Base-by-base conservation (phyloP, 2,113 vertebrate genomes). In the Danionella cerebrum region DNA sequence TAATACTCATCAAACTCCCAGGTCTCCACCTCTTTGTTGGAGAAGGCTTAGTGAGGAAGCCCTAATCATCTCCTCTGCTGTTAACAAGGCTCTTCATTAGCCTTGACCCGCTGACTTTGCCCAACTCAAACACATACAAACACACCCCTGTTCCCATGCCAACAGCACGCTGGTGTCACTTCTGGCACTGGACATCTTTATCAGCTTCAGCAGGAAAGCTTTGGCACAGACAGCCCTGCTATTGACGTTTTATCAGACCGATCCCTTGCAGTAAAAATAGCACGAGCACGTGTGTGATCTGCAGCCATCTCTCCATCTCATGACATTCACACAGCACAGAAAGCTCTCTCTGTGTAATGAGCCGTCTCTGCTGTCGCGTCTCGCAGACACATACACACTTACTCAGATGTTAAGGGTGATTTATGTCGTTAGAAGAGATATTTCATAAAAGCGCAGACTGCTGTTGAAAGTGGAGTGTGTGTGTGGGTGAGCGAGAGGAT, bases 1-100 rank as follows among this genome's bases (percentile, higher is more conserved):
- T 31, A 53, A n/a, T n/a, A n/a, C 18, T 71, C 59, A 1, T 42
- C 2, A 14, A 48, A 31, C 67, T 29, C 22, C 13, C n/a, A n/a
- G n/a, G 18, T 18, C 58, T 64, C 58, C 19, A 19, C 41, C 58
- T 33, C 41, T 63, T 22, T 50, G 31, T 31, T 51, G 33, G 31
- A 24, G 38, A 22, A 58, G 76, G n/a, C 33, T 54, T 70, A 76
- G 80, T 18, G 19, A 38, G 73, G 77, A 80, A 79, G 76, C 35
- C 66, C 68, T 75, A 38, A 71, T 71, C 78, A 67, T 70, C 65
- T 58, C 69, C 82, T 73, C 78, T 81, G 83, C 80, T 62, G 4
- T 51, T 77, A 81, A 71, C 6, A 76, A 88, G 82, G 70, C 76
- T 79, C 83, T 84, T 82, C 77, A 80, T 87, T 78, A 83, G 83